Evolutionary conservation across 1,140 invertebrate species (phyloP).

Genomic region (Philotrypesis tridentata): DNA sequence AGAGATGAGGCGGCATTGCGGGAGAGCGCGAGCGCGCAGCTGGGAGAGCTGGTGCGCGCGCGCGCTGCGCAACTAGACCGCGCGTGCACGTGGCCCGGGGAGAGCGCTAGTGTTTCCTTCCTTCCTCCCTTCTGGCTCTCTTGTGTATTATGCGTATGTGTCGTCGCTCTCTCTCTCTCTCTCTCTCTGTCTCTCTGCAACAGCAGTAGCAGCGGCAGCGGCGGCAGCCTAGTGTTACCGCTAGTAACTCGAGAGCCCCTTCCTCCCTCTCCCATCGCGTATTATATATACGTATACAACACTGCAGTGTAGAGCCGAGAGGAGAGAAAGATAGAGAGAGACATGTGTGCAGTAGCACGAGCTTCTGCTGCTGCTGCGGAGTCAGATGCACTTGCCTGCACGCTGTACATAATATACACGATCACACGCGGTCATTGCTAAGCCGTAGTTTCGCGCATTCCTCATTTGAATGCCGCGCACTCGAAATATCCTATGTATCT

Average conservation of each 20-base stretch:
- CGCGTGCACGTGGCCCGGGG: constrained; percentile 48
- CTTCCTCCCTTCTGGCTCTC: constrained; percentile 37
- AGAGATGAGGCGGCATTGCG: constrained; percentile 43
- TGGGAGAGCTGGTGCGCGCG: background rate
- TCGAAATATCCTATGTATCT: too few species aligned
- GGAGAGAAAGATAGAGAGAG: background rate
- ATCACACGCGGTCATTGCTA: background rate
- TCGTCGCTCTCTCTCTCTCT: too few species aligned
- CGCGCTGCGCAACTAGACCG: constrained; percentile 47
- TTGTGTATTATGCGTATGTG: background rate
- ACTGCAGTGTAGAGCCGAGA: too few species aligned
- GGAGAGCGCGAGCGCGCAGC: constrained; percentile 13
- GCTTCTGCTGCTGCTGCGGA: background rate
- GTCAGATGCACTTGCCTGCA: background rate
- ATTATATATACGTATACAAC: background rate
- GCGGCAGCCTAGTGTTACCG: background rate
- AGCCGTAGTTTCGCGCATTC: background rate
- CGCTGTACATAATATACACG: background rate
- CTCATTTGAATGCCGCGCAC: background rate
- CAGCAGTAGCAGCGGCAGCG: background rate
- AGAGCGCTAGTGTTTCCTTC: constrained; percentile 46
- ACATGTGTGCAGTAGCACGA: background rate
- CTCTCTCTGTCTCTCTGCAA: too few species aligned
- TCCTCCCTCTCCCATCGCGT: constrained; percentile 6
- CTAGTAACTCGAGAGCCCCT: constrained; percentile 21